Base-by-base conservation (phyloP, 2,888 invertebrate species). In the Tenodera sinensis region DNA sequence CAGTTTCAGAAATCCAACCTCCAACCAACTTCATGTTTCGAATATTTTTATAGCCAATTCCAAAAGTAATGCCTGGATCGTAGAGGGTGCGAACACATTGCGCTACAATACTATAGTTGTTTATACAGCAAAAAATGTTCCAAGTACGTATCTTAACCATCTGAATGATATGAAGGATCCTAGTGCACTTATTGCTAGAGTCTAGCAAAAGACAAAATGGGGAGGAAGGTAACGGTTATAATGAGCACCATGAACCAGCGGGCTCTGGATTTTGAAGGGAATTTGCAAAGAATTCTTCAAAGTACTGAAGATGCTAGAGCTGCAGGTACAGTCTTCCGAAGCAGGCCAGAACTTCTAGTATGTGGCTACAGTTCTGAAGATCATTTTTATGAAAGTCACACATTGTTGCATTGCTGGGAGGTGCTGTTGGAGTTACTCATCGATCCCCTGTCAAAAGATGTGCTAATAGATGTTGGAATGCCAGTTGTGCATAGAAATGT, bases 191-290 rank as follows among this genome's bases (percentile, higher is more conserved):
- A n/a, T n/a, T n/a, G n/a, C n/a, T n/a, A n/a, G n/a, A n/a, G n/a
- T n/a, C n/a, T n/a, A n/a, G n/a, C n/a, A n/a, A n/a, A n/a, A 27
- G 83, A 83, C 0, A 82, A 8, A 20, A 90, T 90, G 90, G 90
- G 90, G 0, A 83, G 90, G 8, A 90, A 87, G 84, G 90, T 96
- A 89, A 97, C 96, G 3, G 95, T 98, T 83, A 98, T 99, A 15
- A 97, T 97, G 83, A 97, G 98, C 92, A 98, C 98, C 81, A 94
- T 99, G 84, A 99, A 99, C 93, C 99, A 99, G 93, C 99, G 99
- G 99, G 98, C 99, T 0, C 94, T 99, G 93, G 99, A 99, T 94
- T 99, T 99, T 93, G 97, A 98, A 92, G 99, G 99, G 15, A 99
- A 99, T 93, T 94, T 96, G 91, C 96, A 96, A 91, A 95, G 99